Conservation (phyloP, 2,113 vertebrate genomes). For the Mystacornis crossleyi region DNA sequence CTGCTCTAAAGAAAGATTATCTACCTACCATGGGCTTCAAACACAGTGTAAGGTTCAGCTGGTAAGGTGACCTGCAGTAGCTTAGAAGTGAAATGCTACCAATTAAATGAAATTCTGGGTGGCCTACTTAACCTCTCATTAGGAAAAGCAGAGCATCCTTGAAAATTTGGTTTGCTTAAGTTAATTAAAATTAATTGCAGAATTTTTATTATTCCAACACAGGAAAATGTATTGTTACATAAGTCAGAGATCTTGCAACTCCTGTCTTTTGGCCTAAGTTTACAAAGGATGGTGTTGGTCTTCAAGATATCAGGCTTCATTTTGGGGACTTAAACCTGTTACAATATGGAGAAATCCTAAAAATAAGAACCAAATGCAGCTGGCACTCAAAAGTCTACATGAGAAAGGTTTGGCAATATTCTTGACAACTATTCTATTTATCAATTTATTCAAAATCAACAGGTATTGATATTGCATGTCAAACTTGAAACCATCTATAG, state of each 20-base stretch:
- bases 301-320: not conserved
- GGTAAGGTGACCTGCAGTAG: not conserved
- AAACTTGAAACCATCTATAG: not conserved
- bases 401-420: conserved; percentile 9
- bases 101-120: not conserved
- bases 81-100: not conserved
- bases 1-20: not conserved
- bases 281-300: not conserved
- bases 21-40: not conserved
- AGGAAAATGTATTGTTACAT: not conserved
- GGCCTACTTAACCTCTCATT: not conserved
- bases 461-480: not conserved
- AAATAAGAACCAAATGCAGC: conserved; percentile 10
- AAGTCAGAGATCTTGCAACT: not conserved
- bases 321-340: not conserved
- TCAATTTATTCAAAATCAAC: conserved; percentile 27
- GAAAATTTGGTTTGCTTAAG: not conserved
- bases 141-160: not conserved
- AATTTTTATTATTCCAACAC: not conserved
- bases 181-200: conserved; percentile 15
- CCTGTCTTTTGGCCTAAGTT: not conserved
- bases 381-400: not conserved
- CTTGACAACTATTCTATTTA: conserved; percentile 57
- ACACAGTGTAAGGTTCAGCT: not conserved
- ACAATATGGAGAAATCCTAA: not conserved